These are phyloP conservation scores for Chorisops tibialis DNA, from an alignment of 2,888 invertebrate species.

Conservation along the genomic window DNA sequence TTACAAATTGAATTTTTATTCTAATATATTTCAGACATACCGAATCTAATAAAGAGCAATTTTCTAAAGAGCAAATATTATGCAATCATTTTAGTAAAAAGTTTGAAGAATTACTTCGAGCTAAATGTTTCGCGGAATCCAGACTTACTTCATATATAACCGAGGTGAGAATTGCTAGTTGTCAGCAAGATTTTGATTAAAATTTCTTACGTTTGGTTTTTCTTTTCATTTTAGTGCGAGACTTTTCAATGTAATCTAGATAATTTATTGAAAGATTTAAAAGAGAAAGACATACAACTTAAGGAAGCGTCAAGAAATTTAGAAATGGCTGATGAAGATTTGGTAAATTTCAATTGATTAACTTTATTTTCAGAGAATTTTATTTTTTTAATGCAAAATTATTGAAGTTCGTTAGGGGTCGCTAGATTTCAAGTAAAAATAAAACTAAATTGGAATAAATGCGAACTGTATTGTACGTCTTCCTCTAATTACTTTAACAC, in stretches of 20 bases:
- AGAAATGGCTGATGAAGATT: conserved; percentile 63
- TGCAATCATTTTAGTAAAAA: conserved; percentile 48
- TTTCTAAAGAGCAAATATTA: conserved; percentile 46
- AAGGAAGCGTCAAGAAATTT: conserved; percentile 52
- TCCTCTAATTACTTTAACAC: no score
- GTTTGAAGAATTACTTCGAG: conserved; percentile 47
- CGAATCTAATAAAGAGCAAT: conserved; percentile 30
- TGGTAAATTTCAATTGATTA: conserved; percentile 50
- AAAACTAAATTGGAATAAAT: no score
- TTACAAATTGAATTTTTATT: conserved; percentile 1
- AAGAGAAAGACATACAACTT: conserved; percentile 56
- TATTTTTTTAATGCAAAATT: no score
- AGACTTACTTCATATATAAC: conserved; percentile 44
- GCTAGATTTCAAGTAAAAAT: no score
- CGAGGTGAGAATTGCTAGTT: conserved; percentile 45
- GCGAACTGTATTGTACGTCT: no score
- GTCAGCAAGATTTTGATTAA: background rate
- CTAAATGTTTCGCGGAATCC: conserved; percentile 48
- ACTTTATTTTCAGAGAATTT: no score
- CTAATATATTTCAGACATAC: conserved; percentile 10
- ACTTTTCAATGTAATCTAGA: conserved; percentile 55
- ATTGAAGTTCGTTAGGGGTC: no score
- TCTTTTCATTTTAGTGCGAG: conserved; percentile 38
- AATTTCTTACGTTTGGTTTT: conserved; percentile 4
- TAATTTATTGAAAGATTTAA: conserved; percentile 53